phyloP scores from a whole-genome alignment of 2,888 invertebrate genomes.

The Drosophila neotestacea region DNA sequence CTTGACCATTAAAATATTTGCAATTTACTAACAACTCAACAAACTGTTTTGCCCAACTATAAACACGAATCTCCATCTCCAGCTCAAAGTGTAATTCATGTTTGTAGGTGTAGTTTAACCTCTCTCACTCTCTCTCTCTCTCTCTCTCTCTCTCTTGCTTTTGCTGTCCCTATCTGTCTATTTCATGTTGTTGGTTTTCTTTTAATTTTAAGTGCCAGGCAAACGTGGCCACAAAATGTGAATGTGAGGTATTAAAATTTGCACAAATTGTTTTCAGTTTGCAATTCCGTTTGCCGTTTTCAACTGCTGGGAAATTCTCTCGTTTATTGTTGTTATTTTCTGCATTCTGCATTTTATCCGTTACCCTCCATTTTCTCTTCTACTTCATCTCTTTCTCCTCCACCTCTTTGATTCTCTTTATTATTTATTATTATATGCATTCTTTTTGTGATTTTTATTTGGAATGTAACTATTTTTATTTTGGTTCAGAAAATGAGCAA shows the following conservation, averaged over 20 bases:
- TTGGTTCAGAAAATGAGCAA: background rate
- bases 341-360: constrained; percentile 8
- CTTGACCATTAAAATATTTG: background rate
- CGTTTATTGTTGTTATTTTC: constrained; percentile 34
- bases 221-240: constrained; percentile 60
- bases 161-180: background rate
- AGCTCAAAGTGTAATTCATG: background rate
- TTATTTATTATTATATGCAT: background rate
- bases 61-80: background rate
- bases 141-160: background rate
- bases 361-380: background rate
- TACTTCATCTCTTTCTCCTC: background rate
- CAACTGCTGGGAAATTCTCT: constrained; percentile 13
- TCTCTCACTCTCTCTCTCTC: background rate
- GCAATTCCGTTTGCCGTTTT: constrained; percentile 45
- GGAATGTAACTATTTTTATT: background rate
- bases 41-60: background rate
- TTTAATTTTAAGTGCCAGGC: constrained; percentile 42
- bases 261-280: constrained; percentile 63
- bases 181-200: background rate
- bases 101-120: background rate
- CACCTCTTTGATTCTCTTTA: background rate
- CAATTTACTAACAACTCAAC: background rate
- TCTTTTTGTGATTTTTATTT: background rate
- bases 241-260: constrained; percentile 62